A percentile compares a stretch with the other conserved stretches of the same genome.
Conservation (phyloP, 2,797 vertebrate species). For the Danio jaintianensis region DNA sequence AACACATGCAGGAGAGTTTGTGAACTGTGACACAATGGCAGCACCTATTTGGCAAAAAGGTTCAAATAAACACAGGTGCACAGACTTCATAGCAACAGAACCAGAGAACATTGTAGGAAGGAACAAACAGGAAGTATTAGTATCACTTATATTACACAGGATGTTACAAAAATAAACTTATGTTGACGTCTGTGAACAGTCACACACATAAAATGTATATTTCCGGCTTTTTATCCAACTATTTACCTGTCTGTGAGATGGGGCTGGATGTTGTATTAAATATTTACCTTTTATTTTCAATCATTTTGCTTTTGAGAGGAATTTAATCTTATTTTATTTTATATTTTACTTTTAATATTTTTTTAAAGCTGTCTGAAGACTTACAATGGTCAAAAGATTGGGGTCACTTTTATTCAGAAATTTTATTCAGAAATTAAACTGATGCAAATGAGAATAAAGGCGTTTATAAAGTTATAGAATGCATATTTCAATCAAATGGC, state of each 20-base stretch:
- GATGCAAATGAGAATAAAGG: neutral
- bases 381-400: neutral
- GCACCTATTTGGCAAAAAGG: slow-evolving; percentile 53
- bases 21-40: slow-evolving; percentile 7
- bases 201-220: neutral
- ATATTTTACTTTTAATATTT: neutral
- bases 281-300: neutral
- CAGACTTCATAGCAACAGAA: slow-evolving; percentile 65
- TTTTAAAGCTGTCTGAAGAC: neutral
- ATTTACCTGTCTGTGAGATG: neutral
- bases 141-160: slow-evolving; percentile 5
- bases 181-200: neutral
- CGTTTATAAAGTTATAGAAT: neutral
- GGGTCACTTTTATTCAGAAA: neutral
- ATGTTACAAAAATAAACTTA: neutral
- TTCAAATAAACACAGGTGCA: slow-evolving; percentile 53
- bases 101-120: neutral
- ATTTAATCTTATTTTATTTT: neutral
- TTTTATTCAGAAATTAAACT: neutral
- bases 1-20: neutral
- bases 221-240: neutral
- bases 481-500: neutral
- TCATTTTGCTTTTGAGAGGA: neutral
- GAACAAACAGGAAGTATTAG: slow-evolving; percentile 20
- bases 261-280: neutral